Evolutionary conservation across 2,113 vertebrate species (phyloP).

Genomic region (Anarhynchus alexandrinus): DNA sequence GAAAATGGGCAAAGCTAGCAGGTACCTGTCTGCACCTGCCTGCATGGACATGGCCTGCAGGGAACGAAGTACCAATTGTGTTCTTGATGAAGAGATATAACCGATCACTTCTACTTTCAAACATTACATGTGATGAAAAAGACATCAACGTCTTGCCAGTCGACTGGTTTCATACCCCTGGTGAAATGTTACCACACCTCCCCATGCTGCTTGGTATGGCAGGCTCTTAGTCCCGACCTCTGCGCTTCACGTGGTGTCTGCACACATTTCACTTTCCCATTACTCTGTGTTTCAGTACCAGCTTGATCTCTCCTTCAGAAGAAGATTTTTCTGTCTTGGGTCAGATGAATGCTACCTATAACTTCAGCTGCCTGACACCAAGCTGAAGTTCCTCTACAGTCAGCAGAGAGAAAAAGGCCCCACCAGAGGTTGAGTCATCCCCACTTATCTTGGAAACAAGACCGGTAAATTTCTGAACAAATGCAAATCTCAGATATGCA

Average conservation of each 20-base stretch:
- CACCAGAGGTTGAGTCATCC: neutral
- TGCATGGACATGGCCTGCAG: neutral
- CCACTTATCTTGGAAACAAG: neutral
- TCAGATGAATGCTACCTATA: neutral
- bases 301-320: neutral
- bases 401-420: neutral
- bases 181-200: neutral
- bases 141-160: neutral
- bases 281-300: neutral
- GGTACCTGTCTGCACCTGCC: neutral
- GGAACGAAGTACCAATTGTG: neutral
- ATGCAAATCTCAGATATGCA: neutral
- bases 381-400: neutral
- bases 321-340: neutral
- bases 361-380: neutral
- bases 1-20: neutral
- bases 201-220: neutral
- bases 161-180: rapidly evolving
- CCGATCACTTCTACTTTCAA: neutral
- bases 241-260: neutral
- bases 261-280: neutral
- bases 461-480: neutral
- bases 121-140: neutral
- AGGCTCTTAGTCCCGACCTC: neutral
- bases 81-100: neutral